Evolutionary conservation across 2,797 vertebrate genomes (phyloP).

Genomic region (Varecia variegata): DNA sequence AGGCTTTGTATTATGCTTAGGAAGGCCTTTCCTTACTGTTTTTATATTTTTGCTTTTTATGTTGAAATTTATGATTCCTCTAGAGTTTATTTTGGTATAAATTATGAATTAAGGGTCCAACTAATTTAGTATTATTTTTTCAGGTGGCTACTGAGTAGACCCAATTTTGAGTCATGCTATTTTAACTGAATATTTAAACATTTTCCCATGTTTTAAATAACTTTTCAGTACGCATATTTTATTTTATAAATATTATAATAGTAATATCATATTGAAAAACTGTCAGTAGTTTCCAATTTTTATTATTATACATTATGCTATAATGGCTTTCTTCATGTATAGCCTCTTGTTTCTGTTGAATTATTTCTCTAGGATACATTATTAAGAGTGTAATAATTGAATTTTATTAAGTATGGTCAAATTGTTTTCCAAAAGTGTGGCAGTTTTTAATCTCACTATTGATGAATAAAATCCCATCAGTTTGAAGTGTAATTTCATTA

Average conservation of each 20-base stretch:
- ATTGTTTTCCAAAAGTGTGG: not conserved
- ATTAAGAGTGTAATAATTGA: not conserved
- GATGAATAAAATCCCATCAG: not conserved
- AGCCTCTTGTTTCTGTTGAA: not conserved
- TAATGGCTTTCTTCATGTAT: not conserved
- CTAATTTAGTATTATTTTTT: slow-evolving; percentile 31
- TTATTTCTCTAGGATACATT: not conserved
- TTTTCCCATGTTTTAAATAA: not conserved
- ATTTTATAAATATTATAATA: not conserved
- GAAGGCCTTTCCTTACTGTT: not conserved
- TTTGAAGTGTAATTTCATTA: not conserved
- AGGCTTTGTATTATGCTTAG: slow-evolving; percentile 15
- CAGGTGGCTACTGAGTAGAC: not conserved
- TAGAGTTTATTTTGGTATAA: slow-evolving; percentile 24
- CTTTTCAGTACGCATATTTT: not conserved
- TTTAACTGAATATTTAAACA: slow-evolving; percentile 8
- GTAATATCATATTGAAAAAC: not conserved
- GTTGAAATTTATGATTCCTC: slow-evolving; percentile 17
- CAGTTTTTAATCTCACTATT: not conserved
- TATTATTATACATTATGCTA: not conserved
- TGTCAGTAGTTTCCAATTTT: not conserved
- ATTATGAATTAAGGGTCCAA: slow-evolving; percentile 8
- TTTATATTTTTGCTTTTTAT: slow-evolving; percentile 17
- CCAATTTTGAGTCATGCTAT: not conserved
- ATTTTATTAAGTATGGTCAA: not conserved